Evolutionary conservation across 2,888 invertebrate genomes (phyloP), one percentile per base, ranked within the genome.

Genomic region (Dicyrtomina minuta): DNA sequence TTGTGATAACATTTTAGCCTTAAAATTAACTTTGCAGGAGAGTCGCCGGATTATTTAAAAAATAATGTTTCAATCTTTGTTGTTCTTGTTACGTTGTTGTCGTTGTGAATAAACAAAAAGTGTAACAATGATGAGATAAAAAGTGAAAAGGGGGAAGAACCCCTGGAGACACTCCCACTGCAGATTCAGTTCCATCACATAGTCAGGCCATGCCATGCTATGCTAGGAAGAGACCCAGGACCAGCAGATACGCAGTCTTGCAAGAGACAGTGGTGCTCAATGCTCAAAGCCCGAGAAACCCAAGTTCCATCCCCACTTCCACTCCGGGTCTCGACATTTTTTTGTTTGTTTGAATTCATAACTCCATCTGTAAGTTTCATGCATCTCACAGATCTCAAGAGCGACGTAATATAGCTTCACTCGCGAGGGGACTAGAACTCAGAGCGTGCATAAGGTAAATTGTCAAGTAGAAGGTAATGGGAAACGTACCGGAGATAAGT

Each of bases 91-190:
- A n/a, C n/a, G n/a, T n/a, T n/a, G n/a, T n/a, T 33, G 33, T 33
- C 33, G n/a, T n/a, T n/a, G n/a, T n/a, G 33, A 33, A 53, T 53
- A 12, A 22, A 49, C 22, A 49, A 17, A 49, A 49, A n/a, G 46
- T 46, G 12, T 46, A 46, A 46, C 15, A 46, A 17, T 24, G 53
- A 53, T 53, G 53, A 53, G 24, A 53, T 53, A 26, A 53, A 53
- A 53, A 24, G 22, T 12, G 13, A 53, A 53, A 53, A 44, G 60
- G 60, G 60, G 44, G 60, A 43, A 33, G 44, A 60, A 44, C 60
- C 43, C 60, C 43, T 60, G 44, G 43, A 44, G 60, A 58, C 60
- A 41, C 60, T 60, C 60, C 60, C 60, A 60, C 60, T 60, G 43
- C 44, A 60, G 44, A 44, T 60, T 44, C 60, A 44, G 44, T 60